phyloP scores from a whole-genome alignment of 2,888 invertebrate genomes.

The Poecilobothrus nobilitatus region DNA sequence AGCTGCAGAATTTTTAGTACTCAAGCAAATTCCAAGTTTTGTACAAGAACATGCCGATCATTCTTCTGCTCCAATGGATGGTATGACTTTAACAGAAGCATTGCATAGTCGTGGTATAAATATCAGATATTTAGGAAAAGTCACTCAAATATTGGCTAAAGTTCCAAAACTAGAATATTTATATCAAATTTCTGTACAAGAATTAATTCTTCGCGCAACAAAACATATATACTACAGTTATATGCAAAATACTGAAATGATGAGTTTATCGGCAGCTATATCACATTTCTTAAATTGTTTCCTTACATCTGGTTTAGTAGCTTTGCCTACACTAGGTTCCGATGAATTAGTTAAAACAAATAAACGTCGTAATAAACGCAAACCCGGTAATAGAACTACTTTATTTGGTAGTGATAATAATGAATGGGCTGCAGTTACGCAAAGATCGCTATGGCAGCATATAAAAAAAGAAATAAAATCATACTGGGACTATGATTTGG shows the following conservation, averaged over 20 bases:
- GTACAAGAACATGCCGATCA: conserved; percentile 87
- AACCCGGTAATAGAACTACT: conserved; percentile 43
- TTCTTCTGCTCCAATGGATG: conserved; percentile 91
- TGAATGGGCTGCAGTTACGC: conserved; percentile 84
- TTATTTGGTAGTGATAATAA: conserved; percentile 48
- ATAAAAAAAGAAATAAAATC: conserved; percentile 58
- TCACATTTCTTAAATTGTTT: conserved; percentile 96
- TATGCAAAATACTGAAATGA: conserved; percentile 72
- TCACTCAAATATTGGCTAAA: conserved; percentile 68
- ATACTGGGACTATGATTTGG: conserved; percentile 85
- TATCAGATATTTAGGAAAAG: conserved; percentile 83
- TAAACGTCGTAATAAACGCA: conserved; percentile 51
- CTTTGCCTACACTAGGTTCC: conserved; percentile 43
- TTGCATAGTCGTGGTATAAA: conserved; percentile 95
- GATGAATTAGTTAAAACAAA: conserved; percentile 39
- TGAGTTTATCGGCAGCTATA: conserved; percentile 82
- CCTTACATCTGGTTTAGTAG: conserved; percentile 68
- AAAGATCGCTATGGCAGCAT: conserved; percentile 80
- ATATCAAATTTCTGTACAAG: conserved; percentile 82
- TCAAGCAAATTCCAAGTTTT: conserved; percentile 90
- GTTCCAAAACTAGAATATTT: conserved; percentile 77
- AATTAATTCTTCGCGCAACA: conserved; percentile 78
- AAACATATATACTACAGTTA: conserved; percentile 91
- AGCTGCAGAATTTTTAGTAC: conserved; percentile 88
- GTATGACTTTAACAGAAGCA: conserved; percentile 81